Base-by-base conservation (phyloP, 2,888 invertebrate genomes). In the Nineta flava region DNA sequence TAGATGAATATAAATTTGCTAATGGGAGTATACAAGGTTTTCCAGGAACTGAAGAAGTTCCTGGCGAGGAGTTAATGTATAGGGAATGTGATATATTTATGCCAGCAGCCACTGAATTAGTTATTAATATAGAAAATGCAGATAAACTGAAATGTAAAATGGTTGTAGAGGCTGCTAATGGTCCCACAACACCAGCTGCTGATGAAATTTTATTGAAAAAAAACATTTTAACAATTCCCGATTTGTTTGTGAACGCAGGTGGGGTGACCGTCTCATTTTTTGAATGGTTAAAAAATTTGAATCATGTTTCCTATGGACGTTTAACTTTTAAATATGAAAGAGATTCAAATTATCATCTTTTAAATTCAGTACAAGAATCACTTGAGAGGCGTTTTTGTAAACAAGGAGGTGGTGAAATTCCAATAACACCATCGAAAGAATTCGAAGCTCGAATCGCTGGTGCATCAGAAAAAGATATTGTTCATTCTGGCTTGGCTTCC, bases 191-290 rank as follows among this genome's bases (percentile, higher is more conserved):
- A 0, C 93, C 94, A 0, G 93, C 90, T 0, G 96, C 92, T 1
- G 95, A 97, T 71, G 77, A 84, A 65, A 87, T 95, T 61, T 77
- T 96, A 48, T 75, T 88, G 57, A 83, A 88, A 17, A 79, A 79
- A 62, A 91, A 92, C 64, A 80, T 94, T 57, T 75, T 97, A 21
- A 83, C 95, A 50, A 87, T 96, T 61, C 96, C 96, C 16, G 93
- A 92, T 69, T 67, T 92, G 62, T 87, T 83, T 68, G 80, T 85
- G 61, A 88, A 88, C 71, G 87, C 87, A 46, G 96, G 96, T 60
- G 96, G 96, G 79, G 96, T 97, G 44, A 96, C 95, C 42, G 96
- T 96, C 12, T 96, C 95, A 48, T 97, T 94, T 76, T 97, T 97
- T 71, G 96, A 97, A 67, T 96, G 95, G 88, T 76, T 97, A 59